phyloP scores from a whole-genome alignment of 23 tunicate species.

The Halocynthia roretzi region DNA sequence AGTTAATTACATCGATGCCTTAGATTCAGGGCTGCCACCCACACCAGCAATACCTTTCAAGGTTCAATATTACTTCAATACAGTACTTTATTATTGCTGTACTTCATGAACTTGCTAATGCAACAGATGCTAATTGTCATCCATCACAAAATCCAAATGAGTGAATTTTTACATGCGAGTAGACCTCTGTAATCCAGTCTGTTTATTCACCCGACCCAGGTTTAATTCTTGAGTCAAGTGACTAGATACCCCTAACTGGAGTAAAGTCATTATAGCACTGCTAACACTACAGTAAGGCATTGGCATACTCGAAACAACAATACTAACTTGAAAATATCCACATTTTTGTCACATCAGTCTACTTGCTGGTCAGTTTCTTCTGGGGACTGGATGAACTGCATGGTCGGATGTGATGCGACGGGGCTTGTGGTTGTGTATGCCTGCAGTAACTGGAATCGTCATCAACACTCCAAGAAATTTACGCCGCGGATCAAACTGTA shows the following conservation, averaged over 20 bases:
- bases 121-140: too few species aligned
- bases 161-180: not conserved
- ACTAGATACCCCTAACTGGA: too few species aligned
- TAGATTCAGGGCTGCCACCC: not conserved
- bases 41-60: conserved; percentile 36
- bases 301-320: too few species aligned
- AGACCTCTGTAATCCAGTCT: too few species aligned
- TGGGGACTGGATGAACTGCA: conserved; percentile 70
- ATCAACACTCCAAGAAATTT: too few species aligned
- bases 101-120: too few species aligned
- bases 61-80: too few species aligned
- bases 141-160: conserved; percentile 1
- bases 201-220: not conserved
- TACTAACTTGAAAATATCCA: too few species aligned
- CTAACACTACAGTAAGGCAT: too few species aligned
- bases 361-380: conserved; percentile 48
- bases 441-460: conserved; percentile 32
- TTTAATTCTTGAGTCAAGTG: not conserved
- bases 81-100: too few species aligned
- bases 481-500: too few species aligned
- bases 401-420: conserved; percentile 58
- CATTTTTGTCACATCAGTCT: conserved; percentile 22
- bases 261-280: too few species aligned
- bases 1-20: conserved; percentile 1
- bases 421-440: conserved; percentile 46